Evolutionary conservation across 2,113 vertebrate species (phyloP).

Genomic region (Ariopsis seemanni): DNA sequence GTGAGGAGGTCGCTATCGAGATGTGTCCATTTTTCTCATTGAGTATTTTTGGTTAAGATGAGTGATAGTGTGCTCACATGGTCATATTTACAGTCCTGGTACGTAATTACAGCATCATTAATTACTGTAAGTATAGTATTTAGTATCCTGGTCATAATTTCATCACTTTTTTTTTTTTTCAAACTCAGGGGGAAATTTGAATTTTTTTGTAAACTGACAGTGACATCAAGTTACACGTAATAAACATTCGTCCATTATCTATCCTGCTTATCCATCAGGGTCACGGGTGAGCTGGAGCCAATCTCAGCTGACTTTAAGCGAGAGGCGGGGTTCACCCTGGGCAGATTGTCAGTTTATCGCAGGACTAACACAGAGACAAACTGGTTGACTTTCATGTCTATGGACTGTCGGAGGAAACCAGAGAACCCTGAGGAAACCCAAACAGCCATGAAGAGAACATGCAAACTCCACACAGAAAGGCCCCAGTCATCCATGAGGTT

Average conservation of each 20-base stretch:
- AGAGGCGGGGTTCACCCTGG: too few species aligned
- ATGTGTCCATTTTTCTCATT: not conserved
- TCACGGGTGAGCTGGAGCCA: too few species aligned
- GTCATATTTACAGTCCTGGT: not conserved
- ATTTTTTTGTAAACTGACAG: not conserved
- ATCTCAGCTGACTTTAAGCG: too few species aligned
- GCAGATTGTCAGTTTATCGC: too few species aligned
- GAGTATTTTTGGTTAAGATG: not conserved
- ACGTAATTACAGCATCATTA: not conserved
- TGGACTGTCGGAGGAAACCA: too few species aligned
- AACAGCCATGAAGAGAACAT: too few species aligned
- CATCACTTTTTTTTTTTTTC: not conserved
- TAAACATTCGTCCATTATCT: not conserved
- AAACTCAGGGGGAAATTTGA: not conserved
- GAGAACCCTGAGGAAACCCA: too few species aligned
- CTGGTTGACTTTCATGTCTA: too few species aligned
- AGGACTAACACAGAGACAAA: too few species aligned
- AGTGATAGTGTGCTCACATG: not conserved
- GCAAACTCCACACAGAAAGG: too few species aligned
- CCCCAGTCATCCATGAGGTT: too few species aligned
- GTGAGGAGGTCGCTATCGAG: not conserved
- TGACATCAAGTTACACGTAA: not conserved
- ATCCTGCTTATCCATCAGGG: too few species aligned
- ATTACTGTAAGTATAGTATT: not conserved
- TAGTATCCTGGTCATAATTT: not conserved